These are phyloP conservation scores for Zosterops hypoxanthus DNA, from an alignment of 2,113 vertebrate genomes.

Conservation along the genomic window DNA sequence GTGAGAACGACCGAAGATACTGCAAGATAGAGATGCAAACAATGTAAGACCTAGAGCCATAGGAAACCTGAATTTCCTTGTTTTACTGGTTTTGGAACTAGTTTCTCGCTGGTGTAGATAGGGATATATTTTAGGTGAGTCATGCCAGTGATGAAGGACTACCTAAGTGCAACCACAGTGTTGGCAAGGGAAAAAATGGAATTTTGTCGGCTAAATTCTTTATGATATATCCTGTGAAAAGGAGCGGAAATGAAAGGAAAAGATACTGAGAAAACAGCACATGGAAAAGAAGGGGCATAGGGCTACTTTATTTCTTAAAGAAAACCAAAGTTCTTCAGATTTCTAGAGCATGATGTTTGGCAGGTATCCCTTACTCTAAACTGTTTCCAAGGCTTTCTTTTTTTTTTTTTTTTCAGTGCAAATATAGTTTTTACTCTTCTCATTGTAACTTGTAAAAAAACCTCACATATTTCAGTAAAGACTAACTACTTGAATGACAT, in stretches of 20 bases:
- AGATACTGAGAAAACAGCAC: background rate
- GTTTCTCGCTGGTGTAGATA: background rate
- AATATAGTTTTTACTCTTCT: background rate
- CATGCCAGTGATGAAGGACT: background rate
- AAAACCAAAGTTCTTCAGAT: background rate
- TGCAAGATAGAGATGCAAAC: slow-evolving; percentile 11
- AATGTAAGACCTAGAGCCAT: background rate
- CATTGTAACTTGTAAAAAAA: background rate
- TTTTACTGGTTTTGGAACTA: slow-evolving; percentile 31
- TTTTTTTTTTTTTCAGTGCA: background rate
- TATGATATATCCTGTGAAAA: background rate
- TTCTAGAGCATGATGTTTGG: background rate
- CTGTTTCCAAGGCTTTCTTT: background rate
- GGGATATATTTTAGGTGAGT: background rate
- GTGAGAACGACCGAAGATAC: background rate
- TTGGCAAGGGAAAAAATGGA: background rate
- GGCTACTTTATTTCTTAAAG: background rate
- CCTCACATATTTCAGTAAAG: background rate
- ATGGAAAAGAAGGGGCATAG: background rate
- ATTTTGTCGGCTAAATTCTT: background rate
- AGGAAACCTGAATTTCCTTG: slow-evolving; percentile 17
- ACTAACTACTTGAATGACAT: background rate
- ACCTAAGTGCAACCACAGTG: background rate
- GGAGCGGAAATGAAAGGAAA: background rate
- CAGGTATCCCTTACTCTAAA: background rate